Conservation (phyloP, 2,888 invertebrate genomes). For the Allolobophora icterica region DNA sequence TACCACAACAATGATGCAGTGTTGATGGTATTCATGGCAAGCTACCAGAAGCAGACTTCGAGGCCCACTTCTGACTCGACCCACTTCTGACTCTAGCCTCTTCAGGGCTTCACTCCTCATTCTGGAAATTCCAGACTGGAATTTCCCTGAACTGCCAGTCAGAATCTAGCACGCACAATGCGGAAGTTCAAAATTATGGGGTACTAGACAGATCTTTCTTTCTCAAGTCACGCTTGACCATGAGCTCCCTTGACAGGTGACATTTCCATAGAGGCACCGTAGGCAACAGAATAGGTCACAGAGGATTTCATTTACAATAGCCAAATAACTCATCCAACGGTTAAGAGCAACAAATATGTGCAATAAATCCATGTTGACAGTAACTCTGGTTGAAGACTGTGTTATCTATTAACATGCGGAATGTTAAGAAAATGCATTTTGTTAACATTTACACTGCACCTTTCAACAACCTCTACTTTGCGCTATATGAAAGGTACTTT, state of each 20-base stretch:
- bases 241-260: not conserved
- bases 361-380: not conserved
- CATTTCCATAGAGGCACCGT: not conserved
- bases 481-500: not conserved
- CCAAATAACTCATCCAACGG: not conserved
- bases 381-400: not conserved
- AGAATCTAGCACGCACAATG: too few species aligned
- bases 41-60: too few species aligned
- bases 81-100: not conserved
- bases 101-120: not conserved
- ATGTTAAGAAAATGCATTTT: not conserved
- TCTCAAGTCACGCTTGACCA: not conserved
- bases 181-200: not conserved
- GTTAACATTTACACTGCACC: not conserved
- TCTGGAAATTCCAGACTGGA: not conserved
- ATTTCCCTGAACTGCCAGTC: too few species aligned
- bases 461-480: not conserved
- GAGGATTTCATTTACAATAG: not conserved
- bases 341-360: not conserved
- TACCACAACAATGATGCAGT: too few species aligned
- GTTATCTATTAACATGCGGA: not conserved
- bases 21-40: too few species aligned
- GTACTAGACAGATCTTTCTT: not conserved
- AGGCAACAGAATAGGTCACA: not conserved
- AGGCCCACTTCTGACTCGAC: not conserved